phyloP scores from a whole-genome alignment of 37 sponge, comb jelly and placozoan genomes.

The Cladorhizidae sp. region DNA sequence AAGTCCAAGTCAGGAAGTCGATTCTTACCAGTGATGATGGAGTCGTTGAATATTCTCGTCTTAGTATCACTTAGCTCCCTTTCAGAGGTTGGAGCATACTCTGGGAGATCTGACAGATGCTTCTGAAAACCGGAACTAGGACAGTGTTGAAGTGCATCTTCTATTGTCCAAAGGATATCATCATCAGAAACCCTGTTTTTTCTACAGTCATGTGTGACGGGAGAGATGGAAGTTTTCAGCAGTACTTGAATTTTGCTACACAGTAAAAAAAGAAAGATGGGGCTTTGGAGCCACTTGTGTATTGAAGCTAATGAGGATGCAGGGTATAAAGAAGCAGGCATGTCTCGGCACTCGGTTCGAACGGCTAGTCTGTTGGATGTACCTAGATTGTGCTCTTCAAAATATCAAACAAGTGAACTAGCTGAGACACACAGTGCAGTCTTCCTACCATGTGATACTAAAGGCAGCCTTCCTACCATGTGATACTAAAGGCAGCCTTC shows the following conservation, averaged over 20 bases:
- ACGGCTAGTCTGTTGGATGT: slow-evolving; percentile 10
- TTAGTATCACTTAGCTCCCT: neutral
- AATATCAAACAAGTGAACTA: slow-evolving; percentile 14
- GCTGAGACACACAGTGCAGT: too few relatives aligned
- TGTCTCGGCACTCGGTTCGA: slow-evolving; percentile 12
- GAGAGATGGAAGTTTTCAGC: neutral
- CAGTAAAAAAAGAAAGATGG: slow-evolving; percentile 10
- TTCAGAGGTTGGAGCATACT: neutral
- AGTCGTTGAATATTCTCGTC: neutral
- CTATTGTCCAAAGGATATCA: neutral
- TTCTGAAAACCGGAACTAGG: slow-evolving; percentile 21
- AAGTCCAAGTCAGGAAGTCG: slow-evolving; percentile 20
- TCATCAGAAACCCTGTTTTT: neutral
- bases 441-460: too few relatives aligned
- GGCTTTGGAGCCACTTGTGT: slow-evolving; percentile 17
- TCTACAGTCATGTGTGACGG: neutral
- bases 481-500: too few relatives aligned
- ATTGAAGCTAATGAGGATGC: neutral
- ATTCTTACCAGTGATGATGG: neutral
- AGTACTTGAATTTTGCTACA: slow-evolving; percentile 23
- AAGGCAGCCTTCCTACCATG: too few relatives aligned
- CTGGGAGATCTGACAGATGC: slow-evolving; percentile 1
- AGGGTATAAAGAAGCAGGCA: slow-evolving; percentile 7
- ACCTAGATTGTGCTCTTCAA: slow-evolving; percentile 21
- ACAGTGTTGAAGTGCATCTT: neutral